These are phyloP conservation scores for Drosophila prolongata DNA, from an alignment of 2,888 invertebrate genomes.

Conservation along the genomic window DNA sequence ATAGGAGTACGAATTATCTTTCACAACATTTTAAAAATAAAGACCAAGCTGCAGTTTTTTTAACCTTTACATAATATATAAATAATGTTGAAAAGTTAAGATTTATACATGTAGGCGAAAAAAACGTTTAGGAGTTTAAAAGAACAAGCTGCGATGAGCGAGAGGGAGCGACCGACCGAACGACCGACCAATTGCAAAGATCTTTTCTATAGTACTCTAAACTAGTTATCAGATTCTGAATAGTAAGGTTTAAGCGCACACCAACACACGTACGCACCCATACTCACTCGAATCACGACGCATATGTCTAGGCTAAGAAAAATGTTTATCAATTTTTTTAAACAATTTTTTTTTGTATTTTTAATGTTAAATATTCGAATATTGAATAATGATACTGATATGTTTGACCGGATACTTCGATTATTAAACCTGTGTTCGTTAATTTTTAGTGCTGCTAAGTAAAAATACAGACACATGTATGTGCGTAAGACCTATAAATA, in stretches of 20 bases:
- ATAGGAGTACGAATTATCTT: conserved; percentile 35
- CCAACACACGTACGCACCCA: conserved; percentile 12
- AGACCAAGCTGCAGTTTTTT: conserved; percentile 52
- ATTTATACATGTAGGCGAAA: conserved; percentile 10
- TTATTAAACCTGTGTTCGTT: conserved; percentile 82
- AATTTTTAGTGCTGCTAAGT: conserved; percentile 56
- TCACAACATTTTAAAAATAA: conserved; percentile 23
- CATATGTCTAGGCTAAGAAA: conserved; percentile 29
- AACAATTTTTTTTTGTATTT: conserved; percentile 34
- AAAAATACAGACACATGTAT: conserved; percentile 23
- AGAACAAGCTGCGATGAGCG: conserved; percentile 9
- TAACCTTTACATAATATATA: conserved; percentile 23
- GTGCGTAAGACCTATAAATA: conserved; percentile 25
- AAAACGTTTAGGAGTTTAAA: conserved; percentile 1
- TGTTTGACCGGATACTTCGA: conserved; percentile 75
- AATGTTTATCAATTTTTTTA: conserved; percentile 40
- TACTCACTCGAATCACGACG: conserved; percentile 19
- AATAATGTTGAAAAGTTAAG: conserved; percentile 31
- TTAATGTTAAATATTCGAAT: conserved; percentile 44
- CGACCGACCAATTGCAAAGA: conserved; percentile 75
- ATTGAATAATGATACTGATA: conserved; percentile 32
- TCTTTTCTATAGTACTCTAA: conserved; percentile 43
- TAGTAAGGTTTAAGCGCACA: conserved; percentile 32
- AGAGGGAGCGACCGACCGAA: conserved; percentile 79
- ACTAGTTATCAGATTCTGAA: conserved; percentile 19